Percentiles rank a stretch among this genome's conserved stretches.
phyloP scores from a whole-genome alignment of 2,113 vertebrate species.

The Lophochroa leadbeateri region DNA sequence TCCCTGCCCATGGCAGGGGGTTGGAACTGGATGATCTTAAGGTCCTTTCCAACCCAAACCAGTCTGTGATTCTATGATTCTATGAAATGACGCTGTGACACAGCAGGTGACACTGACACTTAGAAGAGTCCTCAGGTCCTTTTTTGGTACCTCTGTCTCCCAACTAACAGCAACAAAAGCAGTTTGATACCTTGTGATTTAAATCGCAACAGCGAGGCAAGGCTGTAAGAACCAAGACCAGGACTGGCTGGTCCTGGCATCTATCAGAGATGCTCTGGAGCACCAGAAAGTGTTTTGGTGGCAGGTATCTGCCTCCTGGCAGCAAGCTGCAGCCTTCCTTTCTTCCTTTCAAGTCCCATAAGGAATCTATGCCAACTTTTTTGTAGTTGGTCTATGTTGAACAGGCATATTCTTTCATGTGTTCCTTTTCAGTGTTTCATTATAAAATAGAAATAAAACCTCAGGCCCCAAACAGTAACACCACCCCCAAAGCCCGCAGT shows the following conservation, averaged over 20 bases:
- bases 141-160: background rate
- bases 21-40: background rate
- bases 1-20: background rate
- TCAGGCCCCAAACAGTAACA: background rate
- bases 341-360: background rate
- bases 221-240: background rate
- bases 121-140: background rate
- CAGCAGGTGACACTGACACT: background rate
- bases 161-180: background rate
- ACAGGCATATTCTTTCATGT: background rate
- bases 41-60: background rate
- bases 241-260: background rate
- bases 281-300: background rate
- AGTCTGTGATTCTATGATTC: background rate
- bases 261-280: background rate
- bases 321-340: background rate
- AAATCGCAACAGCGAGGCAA: background rate
- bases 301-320: background rate
- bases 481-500: background rate
- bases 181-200: background rate
- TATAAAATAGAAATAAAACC: background rate
- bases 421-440: background rate
- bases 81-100: background rate
- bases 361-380: background rate
- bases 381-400: background rate